Conservation (phyloP, 1,140 invertebrate species). For the Ptiloglossa arizonensis region DNA sequence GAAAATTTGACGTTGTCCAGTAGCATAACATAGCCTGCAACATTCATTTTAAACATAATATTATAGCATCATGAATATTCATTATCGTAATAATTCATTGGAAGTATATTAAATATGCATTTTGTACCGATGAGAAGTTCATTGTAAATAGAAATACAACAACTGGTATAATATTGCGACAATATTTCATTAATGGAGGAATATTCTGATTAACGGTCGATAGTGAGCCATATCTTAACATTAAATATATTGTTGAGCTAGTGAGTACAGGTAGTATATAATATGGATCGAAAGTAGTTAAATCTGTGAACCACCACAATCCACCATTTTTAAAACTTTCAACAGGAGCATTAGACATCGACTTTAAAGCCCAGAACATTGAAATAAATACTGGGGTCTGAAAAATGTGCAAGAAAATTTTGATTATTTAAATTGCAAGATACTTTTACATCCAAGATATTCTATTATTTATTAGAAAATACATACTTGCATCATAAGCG, state of each 20-base stretch:
- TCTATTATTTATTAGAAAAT: not conserved
- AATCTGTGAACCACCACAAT: constrained; percentile 95
- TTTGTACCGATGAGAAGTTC: constrained; percentile 91
- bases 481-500: constrained; percentile 89
- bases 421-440: constrained; percentile 26
- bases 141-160: constrained; percentile 92
- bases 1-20: constrained; percentile 94
- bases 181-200: constrained; percentile 85
- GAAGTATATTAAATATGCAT: not conserved
- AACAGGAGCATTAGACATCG: constrained; percentile 93
- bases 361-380: constrained; percentile 91
- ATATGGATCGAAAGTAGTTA: constrained; percentile 94
- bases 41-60: not conserved
- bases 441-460: not conserved
- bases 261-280: constrained; percentile 94
- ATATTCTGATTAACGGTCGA: fast-evolving
- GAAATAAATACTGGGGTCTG: constrained; percentile 94
- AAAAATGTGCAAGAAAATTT: constrained; percentile 54
- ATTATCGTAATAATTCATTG: too few relatives aligned
- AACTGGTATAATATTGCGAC: constrained; percentile 88
- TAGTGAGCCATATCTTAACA: constrained; percentile 90
- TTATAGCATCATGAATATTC: not conserved
- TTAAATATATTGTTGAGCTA: constrained; percentile 88
- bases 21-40: constrained; percentile 92
- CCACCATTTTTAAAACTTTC: constrained; percentile 95